Evolutionary conservation across 2,888 invertebrate species (phyloP), one percentile per base, ranked within the genome.

Genomic region (Patella ulyssiponensis): DNA sequence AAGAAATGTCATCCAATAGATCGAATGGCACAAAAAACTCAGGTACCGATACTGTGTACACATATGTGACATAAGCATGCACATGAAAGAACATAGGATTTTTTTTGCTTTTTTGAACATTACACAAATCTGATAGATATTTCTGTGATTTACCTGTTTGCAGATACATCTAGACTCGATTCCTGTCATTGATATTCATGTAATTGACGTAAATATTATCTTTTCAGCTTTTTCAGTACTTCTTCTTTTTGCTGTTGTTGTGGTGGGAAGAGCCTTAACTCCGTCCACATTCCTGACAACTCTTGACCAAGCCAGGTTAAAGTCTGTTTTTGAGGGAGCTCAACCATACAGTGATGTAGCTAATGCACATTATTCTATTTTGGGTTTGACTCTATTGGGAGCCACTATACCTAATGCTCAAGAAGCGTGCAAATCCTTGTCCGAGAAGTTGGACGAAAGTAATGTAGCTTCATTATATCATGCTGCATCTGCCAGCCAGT

Each of bases 381-480:
- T 94, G 76, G 97, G 96, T 72, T 93, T 95, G 77, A 94, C 94
- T 84, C 92, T 95, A 71, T 92, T 96, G 1, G 94, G 94, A 85
- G 93, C 94, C 83, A 91, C 93, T 17, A 90, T 95, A 79, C 94
- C 93, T 72, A 93, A 91, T 79, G 89, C 86, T 27, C 86, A 89
- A 90, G 89, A 91, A 75, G 87, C 89, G 1, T 94, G 94, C 85
- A 92, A 92, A 75, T 91, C 91, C 11, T 84, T 93, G 15, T 92
- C 92, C 83, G 88, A 90, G 54, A 90, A 91, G 78, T 90, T 91
- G 3, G 92, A 91, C 64, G 85, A 90, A 7, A 91, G 89, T 54
- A 88, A 85, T 73, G 88, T 92, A 1, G 93, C 94, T 81, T 92
- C 92, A 9, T 88, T 93, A 69, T 96, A 94, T 89, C 94, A 95